Base-by-base conservation (phyloP, 2,113 vertebrate genomes). In the Oreocharis arfaki region DNA sequence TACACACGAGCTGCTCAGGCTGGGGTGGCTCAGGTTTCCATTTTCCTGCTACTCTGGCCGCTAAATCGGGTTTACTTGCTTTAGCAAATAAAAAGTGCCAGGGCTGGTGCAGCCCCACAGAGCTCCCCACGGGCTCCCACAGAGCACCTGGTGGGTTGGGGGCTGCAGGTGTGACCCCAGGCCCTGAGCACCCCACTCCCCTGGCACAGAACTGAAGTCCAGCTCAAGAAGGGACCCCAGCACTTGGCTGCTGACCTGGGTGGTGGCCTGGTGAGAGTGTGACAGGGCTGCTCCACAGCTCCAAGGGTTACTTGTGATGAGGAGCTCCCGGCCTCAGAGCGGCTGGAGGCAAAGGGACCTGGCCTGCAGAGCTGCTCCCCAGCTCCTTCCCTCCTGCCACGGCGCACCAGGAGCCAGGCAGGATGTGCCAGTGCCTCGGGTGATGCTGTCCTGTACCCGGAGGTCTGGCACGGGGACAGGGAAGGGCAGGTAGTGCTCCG, bases 41-140 rank as follows among this genome's bases (percentile, higher is more conserved):
- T 76, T 68, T 84, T 27, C 37, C 70, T 90, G 65, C 30, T 39
- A 8, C 39, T 24, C 5, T 20, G 8, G 20, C 39, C 7, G 3
- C n/a, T 37, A 33, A 59, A 56, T 12, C 10, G 4, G 2, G 23
- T 37, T 37, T 42, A 74, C 84, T 75, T 50, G 15, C 21, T 76
- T 55, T 41, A 74, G 22, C 44, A 30, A 76, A 47, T 84, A 7
- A 11, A 28, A 75, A 46, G 39, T 1, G 1, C 6, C 3, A 26
- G 39, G 6, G 33, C 21, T 61, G 65, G 9, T 44, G 60, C 46
- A 70, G 52, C 60, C 47, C 28, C 4, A 1, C 16, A 18, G 28
- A n/a, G 2, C 10, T 33, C 11, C 21, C 39, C 33, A 9, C 5
- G 0, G 16, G 37, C 50, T 69, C 56, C 23, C 0, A 0, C 65